phyloP scores from a whole-genome alignment of 2,797 vertebrate genomes.

The Danio kyathit region DNA sequence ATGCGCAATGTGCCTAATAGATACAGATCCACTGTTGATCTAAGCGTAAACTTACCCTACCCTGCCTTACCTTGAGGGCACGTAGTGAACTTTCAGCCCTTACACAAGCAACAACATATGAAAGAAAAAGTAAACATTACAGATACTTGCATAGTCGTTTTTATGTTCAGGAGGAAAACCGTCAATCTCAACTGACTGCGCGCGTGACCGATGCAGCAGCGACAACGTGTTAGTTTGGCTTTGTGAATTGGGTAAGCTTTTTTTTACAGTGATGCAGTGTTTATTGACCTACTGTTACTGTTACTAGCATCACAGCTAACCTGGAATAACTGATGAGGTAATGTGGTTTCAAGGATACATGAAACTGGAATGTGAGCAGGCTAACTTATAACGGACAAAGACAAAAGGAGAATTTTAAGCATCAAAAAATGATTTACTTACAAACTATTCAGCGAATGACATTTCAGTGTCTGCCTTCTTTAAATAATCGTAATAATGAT shows the following conservation, averaged over 20 bases:
- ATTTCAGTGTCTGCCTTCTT: no score
- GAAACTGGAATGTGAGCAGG: not conserved
- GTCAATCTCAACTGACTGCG: not conserved
- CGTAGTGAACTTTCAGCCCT: not conserved
- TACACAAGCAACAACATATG: not conserved
- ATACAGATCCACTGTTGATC: slow-evolving; percentile 8
- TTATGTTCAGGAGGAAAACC: no score
- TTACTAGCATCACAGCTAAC: not conserved
- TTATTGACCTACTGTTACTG: not conserved
- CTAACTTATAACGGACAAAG: no score
- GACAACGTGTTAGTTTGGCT: slow-evolving; percentile 14
- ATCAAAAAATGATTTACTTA: no score
- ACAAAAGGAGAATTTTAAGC: no score
- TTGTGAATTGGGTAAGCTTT: slow-evolving; percentile 13
- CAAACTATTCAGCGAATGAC: no score
- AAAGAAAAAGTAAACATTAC: slow-evolving; percentile 8
- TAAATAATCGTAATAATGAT: no score
- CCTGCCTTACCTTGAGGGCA: slow-evolving; percentile 3
- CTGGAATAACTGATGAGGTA: not conserved
- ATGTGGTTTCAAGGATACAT: not conserved
- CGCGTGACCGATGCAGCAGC: not conserved
- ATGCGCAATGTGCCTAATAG: not conserved
- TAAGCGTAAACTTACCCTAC: not conserved
- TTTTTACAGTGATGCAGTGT: not conserved
- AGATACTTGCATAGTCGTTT: not conserved